These are phyloP conservation scores for Epizoanthus rinbou DNA, from an alignment of 92 coral and sea anemone genomes.

Conservation along the genomic window DNA sequence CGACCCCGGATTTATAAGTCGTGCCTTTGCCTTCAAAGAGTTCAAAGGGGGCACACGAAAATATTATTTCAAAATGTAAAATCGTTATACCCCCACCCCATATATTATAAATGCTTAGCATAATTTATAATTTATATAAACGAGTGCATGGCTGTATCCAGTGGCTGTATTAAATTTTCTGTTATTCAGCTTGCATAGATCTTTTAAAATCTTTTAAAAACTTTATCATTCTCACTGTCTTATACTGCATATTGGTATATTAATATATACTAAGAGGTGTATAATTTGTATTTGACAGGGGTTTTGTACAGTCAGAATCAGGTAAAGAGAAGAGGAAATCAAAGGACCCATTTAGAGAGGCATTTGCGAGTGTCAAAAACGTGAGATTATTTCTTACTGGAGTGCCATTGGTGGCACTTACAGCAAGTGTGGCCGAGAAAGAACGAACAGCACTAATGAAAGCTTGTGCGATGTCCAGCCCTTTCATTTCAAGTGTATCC, in stretches of 20 bases:
- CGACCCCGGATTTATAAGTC: too few relatives aligned
- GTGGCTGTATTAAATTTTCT: too few relatives aligned
- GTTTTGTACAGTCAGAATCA: constrained; percentile 16
- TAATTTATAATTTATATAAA: too few relatives aligned
- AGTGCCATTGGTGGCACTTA: constrained; percentile 40
- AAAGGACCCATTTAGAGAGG: constrained; percentile 47
- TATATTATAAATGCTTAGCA: too few relatives aligned
- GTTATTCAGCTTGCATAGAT: too few relatives aligned
- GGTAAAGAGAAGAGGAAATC: constrained; percentile 12
- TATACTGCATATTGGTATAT: background rate
- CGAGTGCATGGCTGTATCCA: too few relatives aligned
- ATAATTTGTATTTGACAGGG: constrained; percentile 8
- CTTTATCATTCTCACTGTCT: background rate
- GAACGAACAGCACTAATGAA: constrained; percentile 44
- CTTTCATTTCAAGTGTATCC: constrained; percentile 40
- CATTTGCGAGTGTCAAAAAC: constrained; percentile 49
- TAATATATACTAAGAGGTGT: constrained; percentile 8
- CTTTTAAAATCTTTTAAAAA: too few relatives aligned
- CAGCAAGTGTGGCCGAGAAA: constrained; percentile 44
- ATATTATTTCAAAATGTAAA: too few relatives aligned
- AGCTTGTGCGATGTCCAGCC: constrained; percentile 50
- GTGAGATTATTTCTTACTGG: constrained; percentile 39
- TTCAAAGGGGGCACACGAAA: too few relatives aligned
- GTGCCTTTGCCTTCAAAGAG: too few relatives aligned
- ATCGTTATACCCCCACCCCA: too few relatives aligned